Evolutionary conservation across 2,888 invertebrate species (phyloP).

Genomic region (Itoplectis maculator): DNA sequence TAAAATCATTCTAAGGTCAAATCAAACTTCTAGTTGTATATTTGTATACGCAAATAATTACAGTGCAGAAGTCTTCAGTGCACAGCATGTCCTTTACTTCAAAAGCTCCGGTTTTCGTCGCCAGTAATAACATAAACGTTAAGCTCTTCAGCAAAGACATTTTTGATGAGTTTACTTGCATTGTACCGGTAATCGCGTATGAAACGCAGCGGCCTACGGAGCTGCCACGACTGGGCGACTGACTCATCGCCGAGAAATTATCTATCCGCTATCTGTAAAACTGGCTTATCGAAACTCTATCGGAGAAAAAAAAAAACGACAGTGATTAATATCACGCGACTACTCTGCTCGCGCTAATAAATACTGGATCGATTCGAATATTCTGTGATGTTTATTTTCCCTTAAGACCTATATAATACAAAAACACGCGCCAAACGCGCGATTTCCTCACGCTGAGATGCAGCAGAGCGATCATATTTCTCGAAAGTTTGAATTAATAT

Average conservation of each 20-base stretch:
- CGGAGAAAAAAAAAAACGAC: conserved; percentile 14
- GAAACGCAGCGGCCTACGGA: neutral
- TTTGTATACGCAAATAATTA: conserved; percentile 45
- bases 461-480: neutral
- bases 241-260: neutral
- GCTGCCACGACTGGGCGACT: neutral
- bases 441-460: neutral
- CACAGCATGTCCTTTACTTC: conserved; percentile 60
- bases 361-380: neutral
- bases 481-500: neutral
- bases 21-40: neutral
- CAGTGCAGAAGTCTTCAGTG: conserved; percentile 62
- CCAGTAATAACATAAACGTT: conserved; percentile 13
- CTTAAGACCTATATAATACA: neutral
- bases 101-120: conserved; percentile 16
- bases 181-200: neutral
- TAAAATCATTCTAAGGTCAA: neutral
- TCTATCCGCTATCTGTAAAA: conserved; percentile 11
- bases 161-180: conserved; percentile 1
- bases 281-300: conserved; percentile 31
- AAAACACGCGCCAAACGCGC: neutral
- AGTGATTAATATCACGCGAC: neutral
- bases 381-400: neutral
- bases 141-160: conserved; percentile 10
- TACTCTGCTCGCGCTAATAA: neutral